A percentile compares a stretch with the other conserved stretches of the same genome.
Evolutionary conservation across 2,888 invertebrate genomes (phyloP).

Genomic region (Theretra japonica): DNA sequence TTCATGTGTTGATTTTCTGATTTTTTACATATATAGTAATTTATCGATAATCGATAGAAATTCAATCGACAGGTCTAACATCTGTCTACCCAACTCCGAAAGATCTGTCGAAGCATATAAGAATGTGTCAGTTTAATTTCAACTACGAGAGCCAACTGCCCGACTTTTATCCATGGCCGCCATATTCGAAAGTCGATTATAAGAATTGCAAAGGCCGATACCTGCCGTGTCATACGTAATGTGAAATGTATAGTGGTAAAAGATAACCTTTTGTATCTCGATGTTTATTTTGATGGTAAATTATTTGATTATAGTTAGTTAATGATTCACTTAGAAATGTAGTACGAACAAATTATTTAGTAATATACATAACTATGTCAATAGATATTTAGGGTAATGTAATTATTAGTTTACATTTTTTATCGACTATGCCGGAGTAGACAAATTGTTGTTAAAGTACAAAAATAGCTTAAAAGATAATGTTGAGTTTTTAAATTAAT

Average conservation of each 20-base stretch:
- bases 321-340: neutral
- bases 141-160: constrained; percentile 47
- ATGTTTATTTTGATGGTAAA: neutral
- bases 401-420: neutral
- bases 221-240: constrained; percentile 34
- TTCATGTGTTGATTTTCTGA: no score
- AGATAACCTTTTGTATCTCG: constrained; percentile 24
- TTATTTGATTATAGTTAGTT: neutral
- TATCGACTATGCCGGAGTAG: neutral
- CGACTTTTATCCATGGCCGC: constrained; percentile 50
- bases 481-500: neutral
- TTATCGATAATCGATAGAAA: neutral
- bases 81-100: constrained; percentile 86
- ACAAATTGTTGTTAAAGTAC: neutral
- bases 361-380: neutral
- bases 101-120: constrained; percentile 80
- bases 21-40: no score
- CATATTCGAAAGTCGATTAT: constrained; percentile 38
- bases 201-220: constrained; percentile 35
- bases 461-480: neutral
- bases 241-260: constrained; percentile 19
- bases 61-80: constrained; percentile 74
- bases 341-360: neutral
- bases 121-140: constrained; percentile 59
- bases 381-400: neutral